Conservation (phyloP, 2,797 vertebrate species). For the Melanogrammus aeglefinus region DNA sequence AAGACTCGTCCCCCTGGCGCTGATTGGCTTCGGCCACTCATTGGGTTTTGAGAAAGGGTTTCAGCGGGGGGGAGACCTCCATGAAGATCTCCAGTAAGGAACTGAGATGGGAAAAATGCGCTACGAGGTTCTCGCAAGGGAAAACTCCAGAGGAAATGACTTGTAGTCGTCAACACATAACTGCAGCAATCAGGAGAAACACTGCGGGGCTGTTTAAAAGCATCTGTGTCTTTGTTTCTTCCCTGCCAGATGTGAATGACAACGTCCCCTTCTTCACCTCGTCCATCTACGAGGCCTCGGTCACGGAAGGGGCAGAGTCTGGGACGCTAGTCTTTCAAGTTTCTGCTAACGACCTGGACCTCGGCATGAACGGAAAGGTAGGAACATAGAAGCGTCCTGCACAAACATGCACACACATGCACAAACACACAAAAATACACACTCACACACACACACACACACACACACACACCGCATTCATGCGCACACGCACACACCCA, state of each 20-base stretch:
- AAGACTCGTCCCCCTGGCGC: not conserved
- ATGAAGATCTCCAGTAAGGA: not conserved
- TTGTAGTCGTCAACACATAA: too few relatives aligned
- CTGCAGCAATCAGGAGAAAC: too few relatives aligned
- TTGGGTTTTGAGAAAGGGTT: too few relatives aligned
- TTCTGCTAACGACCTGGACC: slow-evolving; percentile 81
- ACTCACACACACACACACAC: not conserved
- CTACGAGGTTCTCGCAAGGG: not conserved
- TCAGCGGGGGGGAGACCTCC: not conserved
- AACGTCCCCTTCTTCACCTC: slow-evolving; percentile 92
- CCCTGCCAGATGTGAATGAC: slow-evolving; percentile 84
- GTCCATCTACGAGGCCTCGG: slow-evolving; percentile 84
- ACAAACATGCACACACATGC: slow-evolving; percentile 4
- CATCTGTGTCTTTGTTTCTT: not conserved
- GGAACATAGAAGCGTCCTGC: slow-evolving; percentile 16
- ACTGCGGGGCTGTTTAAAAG: not conserved
- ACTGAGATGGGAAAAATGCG: not conserved
- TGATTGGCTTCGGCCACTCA: not conserved
- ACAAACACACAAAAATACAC: not conserved
- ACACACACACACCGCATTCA: not conserved
- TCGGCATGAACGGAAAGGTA: slow-evolving; percentile 85
- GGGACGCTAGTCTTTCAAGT: slow-evolving; percentile 83
- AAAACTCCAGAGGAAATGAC: not conserved
- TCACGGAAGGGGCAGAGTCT: slow-evolving; percentile 79
- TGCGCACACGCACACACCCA: not conserved